Evolutionary conservation across 2,113 vertebrate genomes (phyloP), one percentile per base, ranked within the genome.

Genomic region (Cochlearius cochlearius): DNA sequence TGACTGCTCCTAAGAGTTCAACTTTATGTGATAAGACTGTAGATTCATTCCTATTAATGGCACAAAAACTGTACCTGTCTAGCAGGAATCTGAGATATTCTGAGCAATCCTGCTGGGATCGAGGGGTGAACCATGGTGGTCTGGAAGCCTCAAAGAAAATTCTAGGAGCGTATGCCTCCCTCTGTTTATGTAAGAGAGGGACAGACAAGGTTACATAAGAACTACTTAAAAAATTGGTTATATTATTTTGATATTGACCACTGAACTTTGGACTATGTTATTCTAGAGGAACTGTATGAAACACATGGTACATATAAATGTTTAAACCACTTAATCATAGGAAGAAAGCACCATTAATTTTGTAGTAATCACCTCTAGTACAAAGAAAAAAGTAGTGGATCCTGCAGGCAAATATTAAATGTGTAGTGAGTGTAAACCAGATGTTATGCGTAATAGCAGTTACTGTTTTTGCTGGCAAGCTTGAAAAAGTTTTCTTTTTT

Each of bases 51-150:
- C 62, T 49, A 67, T 34, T 47, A 78, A 85, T 17, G 60, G 87
- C 34, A 81, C 49, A 66, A 78, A 34, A 85, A 80, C 73, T 68
- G 52, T 97, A 99, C 99, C 99, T 99, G 98, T 99, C 99, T 26
- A 99, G 97, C 73, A 99, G 98, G 97, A 99, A 99, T 88, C 99
- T 97, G 96, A 99, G 99, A 98, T 99, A 99, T 85, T 99, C 99
- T 1, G 99, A 99, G 95, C 99, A 99, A 98, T 99, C 99, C 97
- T 99, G 99, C 95, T 99, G 99, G 34, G 99, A 99, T 86, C 99
- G 98, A 55, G 97, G 96, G 12, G 99, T 99, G 95, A 99, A 99
- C 99, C 99, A 99, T 1, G 99, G 98, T 23, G 99, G 99, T 73
- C 99, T 99, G 72, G 99, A 99, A 26, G 97, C 99, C 85, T 99